Base-by-base conservation (phyloP, 35 echinoderm and acorn worm species). In the Nesometra sesokonis region DNA sequence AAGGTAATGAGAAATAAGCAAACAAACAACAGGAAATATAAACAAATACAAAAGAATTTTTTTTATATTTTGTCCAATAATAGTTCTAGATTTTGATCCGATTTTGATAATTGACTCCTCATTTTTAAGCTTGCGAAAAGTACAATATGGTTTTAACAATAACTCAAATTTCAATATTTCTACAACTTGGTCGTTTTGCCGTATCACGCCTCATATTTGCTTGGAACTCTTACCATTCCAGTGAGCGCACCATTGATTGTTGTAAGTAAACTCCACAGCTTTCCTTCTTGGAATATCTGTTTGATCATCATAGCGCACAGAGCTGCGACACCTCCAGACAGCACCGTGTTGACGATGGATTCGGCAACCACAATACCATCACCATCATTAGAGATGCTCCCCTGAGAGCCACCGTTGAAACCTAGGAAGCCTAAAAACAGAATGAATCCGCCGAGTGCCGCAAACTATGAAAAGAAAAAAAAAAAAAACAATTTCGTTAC, bases 371-470 rank as follows among this genome's bases (percentile, higher is more conserved):
- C 78, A 0, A 67, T 29, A 13, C 89, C 95, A 38, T 97, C 95
- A 30, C 95, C 95, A 8, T 82, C 80, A 32, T 86, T 80, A 0
- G 95, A 97, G 38, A 97, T 93, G 9, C 89, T 91, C 0, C 92
- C 95, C 77, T 94, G 95, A 0, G 95, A 97, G 37, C 95, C 95
- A 35, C 95, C 95, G 86, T 97, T 97, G 89, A 97, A 97, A 3
- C 92, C 95, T 82, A 97, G 94, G 87, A 97, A 97, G 11, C 95
- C 95, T 15, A 97, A 94, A 76, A 97, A 90, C 11, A 97, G 87
- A 32, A 97, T 94, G 81, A 97, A 97, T 30, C 92, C 95, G 29
- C 95, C 92, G 0, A 97, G 85, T 23, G 92, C 92, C 37, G 85
- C 89, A 52, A 88, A 57, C 94, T 97, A 46, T 13, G 77, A 90